Evolutionary conservation across 2,113 vertebrate genomes (phyloP).

Genomic region (Takifugu bimaculatus): DNA sequence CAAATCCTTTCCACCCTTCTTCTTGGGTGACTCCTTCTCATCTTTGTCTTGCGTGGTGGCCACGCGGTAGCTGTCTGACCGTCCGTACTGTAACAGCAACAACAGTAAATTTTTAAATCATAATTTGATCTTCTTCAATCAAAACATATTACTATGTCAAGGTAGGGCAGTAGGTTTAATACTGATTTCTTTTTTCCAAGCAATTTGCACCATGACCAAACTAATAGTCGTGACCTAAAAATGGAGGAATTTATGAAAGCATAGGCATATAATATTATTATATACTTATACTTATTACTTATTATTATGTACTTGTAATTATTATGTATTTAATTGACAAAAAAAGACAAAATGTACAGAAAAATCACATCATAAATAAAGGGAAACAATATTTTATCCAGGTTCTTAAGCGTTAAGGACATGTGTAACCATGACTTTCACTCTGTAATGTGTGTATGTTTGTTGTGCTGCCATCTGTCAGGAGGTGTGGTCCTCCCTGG

Average conservation of each 20-base stretch:
- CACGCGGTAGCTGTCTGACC: slow-evolving; percentile 90
- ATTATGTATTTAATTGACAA: no score
- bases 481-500: slow-evolving; percentile 29
- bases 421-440: background rate
- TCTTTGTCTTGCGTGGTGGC: slow-evolving; percentile 89
- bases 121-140: background rate
- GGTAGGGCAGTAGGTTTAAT: background rate
- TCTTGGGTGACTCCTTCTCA: slow-evolving; percentile 83
- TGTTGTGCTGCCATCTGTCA: slow-evolving; percentile 56
- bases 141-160: background rate
- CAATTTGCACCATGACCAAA: no score
- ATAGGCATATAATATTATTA: no score
- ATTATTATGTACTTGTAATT: no score
- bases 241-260: no score
- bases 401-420: background rate
- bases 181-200: no score
- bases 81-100: slow-evolving; percentile 79
- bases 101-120: background rate
- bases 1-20: slow-evolving; percentile 83
- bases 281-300: no score
- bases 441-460: slow-evolving; percentile 1
- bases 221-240: no score
- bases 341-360: no score
- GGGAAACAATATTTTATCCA: background rate
- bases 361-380: background rate